Evolutionary conservation across 2,113 vertebrate species (phyloP), one percentile per base, ranked within the genome.

Genomic region (Papio anubis): DNA sequence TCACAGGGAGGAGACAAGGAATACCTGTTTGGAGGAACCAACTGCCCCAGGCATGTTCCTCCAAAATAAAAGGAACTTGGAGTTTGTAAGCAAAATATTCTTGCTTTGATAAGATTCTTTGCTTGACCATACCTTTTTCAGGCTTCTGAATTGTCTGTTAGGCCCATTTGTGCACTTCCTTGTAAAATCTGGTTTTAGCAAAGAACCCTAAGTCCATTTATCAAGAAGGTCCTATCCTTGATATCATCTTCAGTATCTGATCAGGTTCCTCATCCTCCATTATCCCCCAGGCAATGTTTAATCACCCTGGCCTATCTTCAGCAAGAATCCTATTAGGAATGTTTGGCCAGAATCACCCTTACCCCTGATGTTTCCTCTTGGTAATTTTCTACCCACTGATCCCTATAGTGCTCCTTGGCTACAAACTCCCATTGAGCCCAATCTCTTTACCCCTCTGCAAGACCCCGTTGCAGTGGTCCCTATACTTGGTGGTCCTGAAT

Each of bases 71-170:
- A 88, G 72, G 75, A 88, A 61, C 13, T 94, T n/a, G 40, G 38
- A n/a, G 45, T 80, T 85, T 95, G 12, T 80, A 66, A 68, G 64
- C 82, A 90, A 93, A 96, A 88, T 84, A 79, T 72, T 75, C 57
- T 82, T 84, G 64, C 80, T 78, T 11, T 48, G 0, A 50, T 85
- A 82, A 95, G 50, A 52, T n/a, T 80, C 32, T 80, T 80, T 80
- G 50, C 50, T 55, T 80, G 32, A 11, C 78, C 43, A n/a, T 35
- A 80, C 78, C 6, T 55, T 18, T 55, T 50, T n/a, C 5, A 7
- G 20, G 78, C 18, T 80, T n/a, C 78, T 23, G 20, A 80, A n/a
- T 55, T 50, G 55, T n/a, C 78, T 80, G 18, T 18, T 55, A 55
- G 78, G 20, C 32, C 50, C 78, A 80, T 55, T 35, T 20, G 32